phyloP scores from a whole-genome alignment of 2,113 vertebrate genomes.

The Gymnocephalus cernua region DNA sequence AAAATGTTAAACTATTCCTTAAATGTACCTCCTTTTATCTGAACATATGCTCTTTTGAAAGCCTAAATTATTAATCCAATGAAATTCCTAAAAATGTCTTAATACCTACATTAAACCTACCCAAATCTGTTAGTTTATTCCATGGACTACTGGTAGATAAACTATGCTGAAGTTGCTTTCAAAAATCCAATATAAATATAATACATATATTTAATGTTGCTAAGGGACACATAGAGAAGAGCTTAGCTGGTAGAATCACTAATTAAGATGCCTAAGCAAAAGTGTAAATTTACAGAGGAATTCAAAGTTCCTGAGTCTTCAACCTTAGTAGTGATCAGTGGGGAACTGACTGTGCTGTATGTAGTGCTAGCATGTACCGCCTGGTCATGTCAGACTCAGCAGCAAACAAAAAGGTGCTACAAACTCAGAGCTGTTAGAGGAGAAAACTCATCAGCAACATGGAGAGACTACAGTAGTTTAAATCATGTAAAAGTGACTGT shows the following conservation, averaged over 20 bases:
- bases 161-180: not conserved
- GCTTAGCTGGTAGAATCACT: slow-evolving; percentile 8
- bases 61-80: not conserved
- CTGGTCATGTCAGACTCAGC: slow-evolving; percentile 5
- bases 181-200: not conserved
- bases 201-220: not conserved
- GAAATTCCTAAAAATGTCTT: too few species aligned
- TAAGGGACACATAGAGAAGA: slow-evolving; percentile 22
- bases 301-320: slow-evolving; percentile 3
- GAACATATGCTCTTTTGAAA: not conserved
- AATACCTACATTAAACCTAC: too few species aligned
- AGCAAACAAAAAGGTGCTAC: slow-evolving; percentile 1
- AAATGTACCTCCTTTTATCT: too few species aligned
- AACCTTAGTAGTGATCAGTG: not conserved
- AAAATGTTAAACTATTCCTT: too few species aligned
- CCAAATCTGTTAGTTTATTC: not conserved
- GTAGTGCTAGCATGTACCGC: not conserved
- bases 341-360: not conserved
- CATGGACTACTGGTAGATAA: not conserved
- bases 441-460: not conserved
- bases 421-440: not conserved
- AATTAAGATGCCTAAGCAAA: not conserved
- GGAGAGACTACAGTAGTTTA: not conserved
- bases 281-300: not conserved
- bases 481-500: not conserved